Percentiles rank a stretch among this genome's conserved stretches.
phyloP scores from a whole-genome alignment of 1,140 invertebrate species.

The Liolophura sinensis region DNA sequence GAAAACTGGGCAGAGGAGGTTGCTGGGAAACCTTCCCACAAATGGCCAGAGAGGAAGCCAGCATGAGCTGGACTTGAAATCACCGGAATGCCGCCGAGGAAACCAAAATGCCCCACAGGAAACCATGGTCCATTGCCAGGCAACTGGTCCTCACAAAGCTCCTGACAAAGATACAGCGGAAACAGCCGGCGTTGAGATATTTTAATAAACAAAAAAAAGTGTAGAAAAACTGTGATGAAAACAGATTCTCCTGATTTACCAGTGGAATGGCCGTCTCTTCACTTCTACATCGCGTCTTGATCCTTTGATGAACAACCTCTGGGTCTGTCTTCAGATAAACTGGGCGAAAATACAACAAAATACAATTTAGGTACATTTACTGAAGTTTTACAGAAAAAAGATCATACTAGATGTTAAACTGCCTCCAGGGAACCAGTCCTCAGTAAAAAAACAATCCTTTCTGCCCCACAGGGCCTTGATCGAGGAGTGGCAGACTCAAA shows the following conservation, averaged over 20 bases:
- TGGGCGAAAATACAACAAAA: slow-evolving; percentile 13
- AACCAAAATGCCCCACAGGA: neutral
- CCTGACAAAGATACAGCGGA: neutral
- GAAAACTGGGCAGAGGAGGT: too few relatives aligned
- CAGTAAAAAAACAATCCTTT: neutral
- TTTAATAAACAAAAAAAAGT: neutral
- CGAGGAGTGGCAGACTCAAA: too few relatives aligned
- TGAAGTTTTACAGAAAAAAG: neutral
- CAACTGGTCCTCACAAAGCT: neutral
- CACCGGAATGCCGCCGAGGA: neutral
- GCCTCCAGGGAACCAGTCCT: neutral
- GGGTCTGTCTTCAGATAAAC: slow-evolving; percentile 60
- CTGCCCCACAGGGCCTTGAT: too few relatives aligned
- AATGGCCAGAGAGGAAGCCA: too few relatives aligned
- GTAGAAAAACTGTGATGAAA: neutral
- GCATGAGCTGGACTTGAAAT: too few relatives aligned
- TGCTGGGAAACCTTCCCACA: too few relatives aligned
- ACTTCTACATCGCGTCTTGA: slow-evolving; percentile 71
- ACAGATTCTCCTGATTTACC: slow-evolving; percentile 17
- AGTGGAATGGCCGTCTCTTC: slow-evolving; percentile 67
- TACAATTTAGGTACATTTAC: neutral
- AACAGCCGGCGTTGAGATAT: neutral
- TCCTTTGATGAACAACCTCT: slow-evolving; percentile 77
- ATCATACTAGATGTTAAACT: neutral
- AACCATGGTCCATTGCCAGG: neutral